A percentile compares a stretch with the other conserved stretches of the same genome.
Evolutionary conservation across 2,113 vertebrate species (phyloP).

Genomic region (Odocoileus hemionus): DNA sequence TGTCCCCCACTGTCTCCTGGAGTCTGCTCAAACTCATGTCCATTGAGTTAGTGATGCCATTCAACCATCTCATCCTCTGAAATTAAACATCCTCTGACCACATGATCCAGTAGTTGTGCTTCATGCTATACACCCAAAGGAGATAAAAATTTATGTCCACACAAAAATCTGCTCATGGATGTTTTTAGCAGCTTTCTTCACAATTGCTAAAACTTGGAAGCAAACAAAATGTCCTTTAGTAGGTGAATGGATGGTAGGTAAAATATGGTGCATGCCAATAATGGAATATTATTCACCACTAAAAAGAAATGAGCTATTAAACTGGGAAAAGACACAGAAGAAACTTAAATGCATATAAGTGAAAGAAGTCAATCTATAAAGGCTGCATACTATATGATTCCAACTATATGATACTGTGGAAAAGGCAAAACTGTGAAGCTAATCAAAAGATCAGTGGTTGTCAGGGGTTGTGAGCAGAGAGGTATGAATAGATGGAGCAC

Average conservation of each 20-base stretch:
- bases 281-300: background rate
- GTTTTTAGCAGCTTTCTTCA: background rate
- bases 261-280: background rate
- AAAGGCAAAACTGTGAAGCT: background rate
- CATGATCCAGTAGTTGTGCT: background rate
- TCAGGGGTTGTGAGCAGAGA: background rate
- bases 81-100: background rate
- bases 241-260: background rate
- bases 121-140: background rate
- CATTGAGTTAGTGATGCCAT: background rate
- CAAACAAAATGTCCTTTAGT: background rate
- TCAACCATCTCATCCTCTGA: background rate
- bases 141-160: background rate
- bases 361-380: background rate
- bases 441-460: fast-evolving
- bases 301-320: background rate
- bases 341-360: background rate
- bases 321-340: background rate
- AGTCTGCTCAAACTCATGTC: background rate
- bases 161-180: background rate
- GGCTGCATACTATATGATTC: background rate
- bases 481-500: fast-evolving
- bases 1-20: background rate
- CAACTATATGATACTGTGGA: background rate
- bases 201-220: background rate